Percentiles rank a stretch among this genome's conserved stretches.
phyloP scores from a whole-genome alignment of 2,113 vertebrate species.

The Suncus etruscus region DNA sequence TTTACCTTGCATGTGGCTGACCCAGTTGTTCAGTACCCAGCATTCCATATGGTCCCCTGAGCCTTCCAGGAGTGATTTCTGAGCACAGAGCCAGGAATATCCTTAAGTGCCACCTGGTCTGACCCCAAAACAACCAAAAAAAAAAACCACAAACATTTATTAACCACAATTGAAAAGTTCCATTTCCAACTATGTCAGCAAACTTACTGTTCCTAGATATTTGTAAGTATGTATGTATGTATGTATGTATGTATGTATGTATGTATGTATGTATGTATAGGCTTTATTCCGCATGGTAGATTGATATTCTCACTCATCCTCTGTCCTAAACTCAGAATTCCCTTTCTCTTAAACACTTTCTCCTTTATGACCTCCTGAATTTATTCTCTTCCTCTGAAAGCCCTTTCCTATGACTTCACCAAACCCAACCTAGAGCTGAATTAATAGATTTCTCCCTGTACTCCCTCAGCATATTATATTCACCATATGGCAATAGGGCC shows the following conservation, averaged over 20 bases:
- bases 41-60: too few species aligned
- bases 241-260: background rate
- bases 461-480: constrained; percentile 38
- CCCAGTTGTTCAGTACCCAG: too few species aligned
- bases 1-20: too few species aligned
- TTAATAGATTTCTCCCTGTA: constrained; percentile 38
- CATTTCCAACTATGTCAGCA: background rate
- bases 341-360: constrained; percentile 30
- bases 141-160: too few species aligned
- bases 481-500: constrained; percentile 41
- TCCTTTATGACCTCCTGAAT: background rate
- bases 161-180: background rate
- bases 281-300: background rate
- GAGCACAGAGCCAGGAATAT: too few species aligned
- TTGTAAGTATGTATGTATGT: background rate
- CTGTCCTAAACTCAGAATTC: background rate
- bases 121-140: too few species aligned
- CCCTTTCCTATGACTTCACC: constrained; percentile 36
- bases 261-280: background rate
- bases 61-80: too few species aligned
- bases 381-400: background rate
- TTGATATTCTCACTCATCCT: background rate
- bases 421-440: constrained; percentile 29
- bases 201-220: background rate
- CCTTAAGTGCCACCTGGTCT: too few species aligned